A percentile compares a stretch with the other conserved stretches of the same genome.
Conservation (phyloP, 2,888 invertebrate species). For the Deilephila elpenor region DNA sequence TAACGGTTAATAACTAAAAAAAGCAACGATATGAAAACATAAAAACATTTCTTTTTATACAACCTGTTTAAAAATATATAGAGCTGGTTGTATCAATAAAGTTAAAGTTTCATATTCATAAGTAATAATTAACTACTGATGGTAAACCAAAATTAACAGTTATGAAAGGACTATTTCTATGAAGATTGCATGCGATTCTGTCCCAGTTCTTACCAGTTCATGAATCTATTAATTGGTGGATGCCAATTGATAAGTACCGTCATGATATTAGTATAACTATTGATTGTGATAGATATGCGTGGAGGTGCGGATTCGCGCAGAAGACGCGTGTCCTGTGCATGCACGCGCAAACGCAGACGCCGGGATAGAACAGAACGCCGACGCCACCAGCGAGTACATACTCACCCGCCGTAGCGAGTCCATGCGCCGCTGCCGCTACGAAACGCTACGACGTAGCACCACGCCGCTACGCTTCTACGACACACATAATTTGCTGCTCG, state of each 20-base stretch:
- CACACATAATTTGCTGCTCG: constrained; percentile 48
- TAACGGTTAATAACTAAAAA: too few relatives aligned
- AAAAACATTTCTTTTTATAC: too few relatives aligned
- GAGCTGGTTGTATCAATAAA: too few relatives aligned
- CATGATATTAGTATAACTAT: not conserved
- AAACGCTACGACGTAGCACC: constrained; percentile 28
- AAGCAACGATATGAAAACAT: too few relatives aligned
- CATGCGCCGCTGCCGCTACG: not conserved
- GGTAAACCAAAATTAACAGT: too few relatives aligned
- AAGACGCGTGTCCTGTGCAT: constrained; percentile 29
- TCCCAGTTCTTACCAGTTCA: too few relatives aligned
- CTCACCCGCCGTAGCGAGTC: not conserved
- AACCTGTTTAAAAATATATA: too few relatives aligned
- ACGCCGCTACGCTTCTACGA: constrained; percentile 55
- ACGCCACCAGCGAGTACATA: not conserved
- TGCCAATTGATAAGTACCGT: not conserved
- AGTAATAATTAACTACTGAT: too few relatives aligned
- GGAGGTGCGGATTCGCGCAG: constrained; percentile 43
- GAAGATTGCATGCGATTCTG: too few relatives aligned
- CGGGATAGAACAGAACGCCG: not conserved
- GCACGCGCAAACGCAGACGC: constrained; percentile 21
- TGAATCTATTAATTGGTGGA: too few relatives aligned
- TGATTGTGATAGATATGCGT: constrained; percentile 50
- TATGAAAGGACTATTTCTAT: too few relatives aligned
- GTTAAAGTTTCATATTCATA: too few relatives aligned